These are phyloP conservation scores for Lucinisca nassula DNA, from an alignment of 2,888 invertebrate genomes.

Conservation along the genomic window DNA sequence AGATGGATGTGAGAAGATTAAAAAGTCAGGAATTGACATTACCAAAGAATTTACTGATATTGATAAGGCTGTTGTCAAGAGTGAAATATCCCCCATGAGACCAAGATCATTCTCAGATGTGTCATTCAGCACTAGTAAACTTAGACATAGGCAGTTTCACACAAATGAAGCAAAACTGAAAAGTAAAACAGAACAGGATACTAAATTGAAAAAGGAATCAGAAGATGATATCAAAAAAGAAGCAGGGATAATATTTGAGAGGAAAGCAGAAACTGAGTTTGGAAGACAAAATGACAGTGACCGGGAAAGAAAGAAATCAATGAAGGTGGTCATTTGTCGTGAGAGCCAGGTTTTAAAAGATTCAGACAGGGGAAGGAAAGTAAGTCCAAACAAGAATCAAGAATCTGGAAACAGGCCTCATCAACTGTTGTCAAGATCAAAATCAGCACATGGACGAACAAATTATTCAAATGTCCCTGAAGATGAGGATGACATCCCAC, in stretches of 20 bases:
- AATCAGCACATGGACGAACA: conserved; percentile 4
- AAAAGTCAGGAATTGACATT: too few species aligned
- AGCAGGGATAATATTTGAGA: background rate
- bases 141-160: background rate
- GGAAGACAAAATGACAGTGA: background rate
- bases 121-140: background rate
- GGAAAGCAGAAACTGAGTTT: background rate
- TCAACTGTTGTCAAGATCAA: conserved; percentile 13
- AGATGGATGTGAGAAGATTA: too few species aligned
- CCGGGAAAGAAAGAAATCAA: conserved; percentile 17
- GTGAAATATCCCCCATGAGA: conserved; percentile 21
- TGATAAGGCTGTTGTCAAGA: background rate
- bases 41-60: background rate
- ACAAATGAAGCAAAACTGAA: background rate
- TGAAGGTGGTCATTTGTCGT: conserved; percentile 60
- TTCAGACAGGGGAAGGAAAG: background rate
- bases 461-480: background rate
- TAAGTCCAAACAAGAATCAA: background rate
- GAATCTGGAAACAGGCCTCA: background rate
- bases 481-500: conserved; percentile 25
- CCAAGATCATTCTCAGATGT: conserved; percentile 69
- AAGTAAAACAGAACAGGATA: background rate
- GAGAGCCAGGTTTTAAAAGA: conserved; percentile 42
- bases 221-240: background rate
- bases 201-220: background rate